These are phyloP conservation scores for Netta rufina DNA, from an alignment of 2,797 vertebrate species.

Conservation along the genomic window DNA sequence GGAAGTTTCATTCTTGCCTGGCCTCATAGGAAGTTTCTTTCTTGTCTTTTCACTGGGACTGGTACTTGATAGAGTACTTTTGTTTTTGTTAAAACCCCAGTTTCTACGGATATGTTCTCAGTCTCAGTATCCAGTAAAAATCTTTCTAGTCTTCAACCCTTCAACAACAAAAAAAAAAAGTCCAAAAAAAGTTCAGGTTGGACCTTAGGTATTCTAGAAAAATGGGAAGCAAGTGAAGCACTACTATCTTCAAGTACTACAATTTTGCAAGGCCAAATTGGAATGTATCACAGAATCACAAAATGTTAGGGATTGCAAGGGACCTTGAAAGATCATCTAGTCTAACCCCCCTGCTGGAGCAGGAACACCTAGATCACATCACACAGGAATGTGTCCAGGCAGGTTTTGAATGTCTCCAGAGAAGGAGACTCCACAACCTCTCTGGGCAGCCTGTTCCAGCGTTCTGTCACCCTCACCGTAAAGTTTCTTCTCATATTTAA, in stretches of 20 bases:
- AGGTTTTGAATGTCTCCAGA: no score
- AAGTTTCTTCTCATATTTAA: no score
- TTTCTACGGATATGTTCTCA: not conserved
- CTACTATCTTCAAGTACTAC: not conserved
- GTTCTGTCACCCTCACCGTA: no score
- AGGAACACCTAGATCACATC: no score
- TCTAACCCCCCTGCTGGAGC: no score
- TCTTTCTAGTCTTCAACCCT: not conserved
- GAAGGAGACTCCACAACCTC: no score
- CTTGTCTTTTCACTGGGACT: not conserved
- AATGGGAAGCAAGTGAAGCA: not conserved
- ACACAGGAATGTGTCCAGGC: no score
- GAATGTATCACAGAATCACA: no score
- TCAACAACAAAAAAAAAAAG: not conserved
- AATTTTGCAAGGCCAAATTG: not conserved
- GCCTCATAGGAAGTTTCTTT: not conserved
- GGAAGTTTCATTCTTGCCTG: not conserved
- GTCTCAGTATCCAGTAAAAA: not conserved
- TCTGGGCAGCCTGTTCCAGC: no score
- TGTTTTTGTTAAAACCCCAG: fast-evolving
- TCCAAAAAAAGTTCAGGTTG: not conserved
- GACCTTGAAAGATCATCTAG: no score
- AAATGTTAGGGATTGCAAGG: no score
- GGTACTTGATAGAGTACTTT: not conserved
- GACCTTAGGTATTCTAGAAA: not conserved